phyloP scores from a whole-genome alignment of 2,113 vertebrate species.

The Centropus bengalensis region DNA sequence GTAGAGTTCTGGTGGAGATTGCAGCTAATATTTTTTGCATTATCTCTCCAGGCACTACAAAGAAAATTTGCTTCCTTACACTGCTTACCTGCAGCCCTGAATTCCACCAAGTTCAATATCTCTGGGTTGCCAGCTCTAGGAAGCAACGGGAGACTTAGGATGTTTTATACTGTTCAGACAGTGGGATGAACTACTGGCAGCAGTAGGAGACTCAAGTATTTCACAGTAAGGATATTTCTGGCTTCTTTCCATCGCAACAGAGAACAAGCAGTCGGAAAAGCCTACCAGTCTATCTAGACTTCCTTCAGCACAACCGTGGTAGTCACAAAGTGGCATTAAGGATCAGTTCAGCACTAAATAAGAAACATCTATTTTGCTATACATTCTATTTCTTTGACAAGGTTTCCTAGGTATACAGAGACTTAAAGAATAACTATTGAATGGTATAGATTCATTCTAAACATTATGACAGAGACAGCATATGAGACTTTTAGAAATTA shows the following conservation, averaged over 20 bases:
- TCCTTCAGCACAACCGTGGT: not conserved
- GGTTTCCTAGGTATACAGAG: not conserved
- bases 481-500: not conserved
- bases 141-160: not conserved
- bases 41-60: not conserved
- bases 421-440: not conserved
- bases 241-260: not conserved
- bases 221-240: not conserved
- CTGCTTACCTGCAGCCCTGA: not conserved
- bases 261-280: not conserved
- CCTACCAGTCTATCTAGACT: not conserved
- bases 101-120: not conserved
- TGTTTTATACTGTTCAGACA: not conserved
- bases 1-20: not conserved
- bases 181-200: not conserved
- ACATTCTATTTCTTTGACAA: not conserved
- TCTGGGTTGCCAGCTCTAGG: not conserved
- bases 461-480: constrained; percentile 23
- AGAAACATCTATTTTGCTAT: not conserved
- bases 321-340: not conserved
- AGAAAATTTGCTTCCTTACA: not conserved
- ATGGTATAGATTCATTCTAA: constrained; percentile 36
- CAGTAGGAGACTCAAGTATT: not conserved
- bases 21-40: not conserved
- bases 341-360: not conserved